Evolutionary conservation across 2,113 vertebrate species (phyloP), one percentile per base, ranked within the genome.

Genomic region (Tiliqua scincoides): DNA sequence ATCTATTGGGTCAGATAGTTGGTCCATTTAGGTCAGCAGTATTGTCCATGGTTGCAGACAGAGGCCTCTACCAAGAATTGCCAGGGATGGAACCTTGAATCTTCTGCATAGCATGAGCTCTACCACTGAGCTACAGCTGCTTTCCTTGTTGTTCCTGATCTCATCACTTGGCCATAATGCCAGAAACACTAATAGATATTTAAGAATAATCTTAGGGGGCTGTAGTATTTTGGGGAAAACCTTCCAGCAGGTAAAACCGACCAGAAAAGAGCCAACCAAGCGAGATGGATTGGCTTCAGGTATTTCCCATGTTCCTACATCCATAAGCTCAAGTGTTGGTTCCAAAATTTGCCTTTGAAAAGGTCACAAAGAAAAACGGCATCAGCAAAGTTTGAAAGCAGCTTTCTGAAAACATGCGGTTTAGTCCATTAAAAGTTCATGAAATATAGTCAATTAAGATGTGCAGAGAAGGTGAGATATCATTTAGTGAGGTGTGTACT

Each of bases 341-440:
- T 15, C 12, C 54, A 61, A 35, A 21, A 73, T 73, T 83, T 83
- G 54, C 18, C 82, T 43, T 30, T 73, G 68, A 73, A 83, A 73
- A 30, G 70, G 54, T 35, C 63, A 67, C 35, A 25, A 35, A 73
- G 35, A 30, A 61, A 43, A 37, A 72, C 68, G 20, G 14, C 54
- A 62, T 40, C 35, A 73, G 82, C 54, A 43, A 61, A 73, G 68
- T 73, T 40, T 32, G 27, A 62, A 73, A 43, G 35, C 20, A 43
- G 32, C 54, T 73, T 83, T 73, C 82, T 73, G 68, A 72, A 71
- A 82, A 72, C 21, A 73, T 30, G 25, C 68, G 73, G 2, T 57
- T 82, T 57, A 37, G 30, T 84, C 83, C 86, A 86, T 86, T 89
- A 83, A 90, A 85, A 86, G 12, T 32, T 83, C 12, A 43, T 85